Evolutionary conservation across 2,113 vertebrate genomes (phyloP).

Genomic region (Psittacara wagleri): DNA sequence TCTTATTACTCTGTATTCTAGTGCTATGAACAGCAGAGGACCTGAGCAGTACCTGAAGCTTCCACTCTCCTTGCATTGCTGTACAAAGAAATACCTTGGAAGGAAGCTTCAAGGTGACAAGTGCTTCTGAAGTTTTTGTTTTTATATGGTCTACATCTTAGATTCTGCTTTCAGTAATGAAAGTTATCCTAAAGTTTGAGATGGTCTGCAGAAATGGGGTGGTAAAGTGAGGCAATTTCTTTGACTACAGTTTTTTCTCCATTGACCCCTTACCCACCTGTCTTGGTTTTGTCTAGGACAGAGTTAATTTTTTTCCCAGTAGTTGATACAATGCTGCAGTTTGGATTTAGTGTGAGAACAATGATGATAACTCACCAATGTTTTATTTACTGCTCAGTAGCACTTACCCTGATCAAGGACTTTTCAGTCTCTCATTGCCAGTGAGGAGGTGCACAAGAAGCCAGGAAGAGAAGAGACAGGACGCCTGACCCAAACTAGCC

Average conservation of each 20-base stretch:
- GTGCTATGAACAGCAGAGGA: neutral
- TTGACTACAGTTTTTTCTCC: neutral
- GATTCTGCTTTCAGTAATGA: neutral
- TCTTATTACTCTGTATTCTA: neutral
- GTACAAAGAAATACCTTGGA: neutral
- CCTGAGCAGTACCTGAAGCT: neutral
- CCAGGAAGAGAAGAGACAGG: neutral
- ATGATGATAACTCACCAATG: neutral
- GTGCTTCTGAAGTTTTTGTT: neutral
- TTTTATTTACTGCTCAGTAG: neutral
- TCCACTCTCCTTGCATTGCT: neutral
- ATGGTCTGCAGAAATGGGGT: neutral
- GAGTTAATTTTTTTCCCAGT: neutral
- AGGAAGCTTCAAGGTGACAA: neutral
- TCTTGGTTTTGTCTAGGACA: neutral
- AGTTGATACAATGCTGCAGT: neutral
- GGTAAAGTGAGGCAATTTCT: neutral
- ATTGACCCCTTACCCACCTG: neutral
- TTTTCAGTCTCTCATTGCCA: neutral
- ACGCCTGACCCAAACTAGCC: neutral
- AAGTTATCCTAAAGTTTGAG: neutral
- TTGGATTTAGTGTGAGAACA: neutral
- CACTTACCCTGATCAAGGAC: neutral
- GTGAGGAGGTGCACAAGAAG: neutral
- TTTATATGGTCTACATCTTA: neutral